Evolutionary conservation across 2,797 vertebrate genomes (phyloP).

Genomic region (Leuciscus waleckii): DNA sequence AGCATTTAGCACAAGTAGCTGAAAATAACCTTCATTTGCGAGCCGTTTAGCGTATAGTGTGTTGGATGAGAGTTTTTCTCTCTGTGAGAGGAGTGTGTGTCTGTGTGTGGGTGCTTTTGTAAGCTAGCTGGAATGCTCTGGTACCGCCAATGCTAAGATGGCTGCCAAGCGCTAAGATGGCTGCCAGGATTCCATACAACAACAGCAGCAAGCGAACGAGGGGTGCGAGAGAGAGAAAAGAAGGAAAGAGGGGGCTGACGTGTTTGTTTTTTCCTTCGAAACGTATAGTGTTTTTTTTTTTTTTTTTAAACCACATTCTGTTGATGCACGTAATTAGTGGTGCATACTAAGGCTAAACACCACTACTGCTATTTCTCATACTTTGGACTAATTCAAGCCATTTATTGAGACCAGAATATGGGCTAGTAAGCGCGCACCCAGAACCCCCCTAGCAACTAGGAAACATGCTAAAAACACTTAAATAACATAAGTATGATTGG

Average conservation of each 20-base stretch:
- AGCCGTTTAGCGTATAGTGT: conserved; percentile 23
- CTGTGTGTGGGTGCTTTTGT: conserved; percentile 70
- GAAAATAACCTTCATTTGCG: conserved; percentile 39
- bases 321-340: conserved; percentile 19
- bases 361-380: neutral
- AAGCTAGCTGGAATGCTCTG: conserved; percentile 83
- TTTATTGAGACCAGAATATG: neutral
- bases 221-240: conserved; percentile 57
- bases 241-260: conserved; percentile 40
- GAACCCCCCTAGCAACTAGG: neutral
- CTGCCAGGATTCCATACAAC: conserved; percentile 84
- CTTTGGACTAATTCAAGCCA: neutral
- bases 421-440: neutral
- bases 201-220: conserved; percentile 74
- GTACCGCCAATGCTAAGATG: conserved; percentile 92
- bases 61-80: conserved; percentile 32
- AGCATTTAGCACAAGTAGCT: conserved; percentile 39
- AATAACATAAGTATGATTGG: neutral
- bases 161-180: conserved; percentile 95
- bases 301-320: conserved; percentile 49
- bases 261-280: conserved; percentile 39
- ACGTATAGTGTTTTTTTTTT: conserved; percentile 19
- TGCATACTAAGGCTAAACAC: conserved; percentile 7
- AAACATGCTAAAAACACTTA: conserved; percentile 13
- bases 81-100: conserved; percentile 39